A percentile compares a stretch with the other conserved stretches of the same genome.
phyloP scores from a whole-genome alignment of 2,888 invertebrate species.

The Tuberolachnus salignus region DNA sequence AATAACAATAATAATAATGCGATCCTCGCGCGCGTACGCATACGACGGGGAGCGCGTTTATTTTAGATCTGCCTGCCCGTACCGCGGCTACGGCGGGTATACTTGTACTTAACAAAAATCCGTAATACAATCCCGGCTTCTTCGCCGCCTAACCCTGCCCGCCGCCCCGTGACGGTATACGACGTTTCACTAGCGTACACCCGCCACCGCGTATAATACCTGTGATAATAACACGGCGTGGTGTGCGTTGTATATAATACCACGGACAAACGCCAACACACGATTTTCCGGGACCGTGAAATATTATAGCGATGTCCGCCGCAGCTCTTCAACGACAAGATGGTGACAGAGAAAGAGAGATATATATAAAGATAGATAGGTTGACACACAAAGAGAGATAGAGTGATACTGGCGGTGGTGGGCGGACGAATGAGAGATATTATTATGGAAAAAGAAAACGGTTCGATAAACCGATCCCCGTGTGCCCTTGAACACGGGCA shows the following conservation, averaged over 20 bases:
- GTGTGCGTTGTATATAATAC: background rate
- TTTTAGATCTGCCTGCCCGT: too few species aligned
- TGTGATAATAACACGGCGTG: too few species aligned
- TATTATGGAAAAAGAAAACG: constrained; percentile 11
- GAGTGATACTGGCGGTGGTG: background rate
- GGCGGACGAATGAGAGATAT: background rate
- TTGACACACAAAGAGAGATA: background rate
- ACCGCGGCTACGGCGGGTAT: too few species aligned
- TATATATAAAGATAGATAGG: too few species aligned
- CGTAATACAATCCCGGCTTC: background rate
- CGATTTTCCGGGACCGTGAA: constrained; percentile 44
- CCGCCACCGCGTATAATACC: too few species aligned
- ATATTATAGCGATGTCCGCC: constrained; percentile 25
- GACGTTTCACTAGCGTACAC: background rate
- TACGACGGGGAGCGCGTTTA: too few species aligned
- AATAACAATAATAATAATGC: constrained; percentile 20
- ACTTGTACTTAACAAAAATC: too few species aligned
- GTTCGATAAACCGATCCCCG: constrained; percentile 49
- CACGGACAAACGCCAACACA: background rate
- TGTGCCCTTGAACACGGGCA: constrained; percentile 45
- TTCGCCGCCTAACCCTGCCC: too few species aligned
- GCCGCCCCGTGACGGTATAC: constrained; percentile 32
- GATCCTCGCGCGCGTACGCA: too few species aligned
- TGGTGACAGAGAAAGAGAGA: too few species aligned
- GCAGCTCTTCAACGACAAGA: too few species aligned